These are phyloP conservation scores for Adoxophyes honmai DNA, from an alignment of 1,140 invertebrate genomes.

Conservation along the genomic window DNA sequence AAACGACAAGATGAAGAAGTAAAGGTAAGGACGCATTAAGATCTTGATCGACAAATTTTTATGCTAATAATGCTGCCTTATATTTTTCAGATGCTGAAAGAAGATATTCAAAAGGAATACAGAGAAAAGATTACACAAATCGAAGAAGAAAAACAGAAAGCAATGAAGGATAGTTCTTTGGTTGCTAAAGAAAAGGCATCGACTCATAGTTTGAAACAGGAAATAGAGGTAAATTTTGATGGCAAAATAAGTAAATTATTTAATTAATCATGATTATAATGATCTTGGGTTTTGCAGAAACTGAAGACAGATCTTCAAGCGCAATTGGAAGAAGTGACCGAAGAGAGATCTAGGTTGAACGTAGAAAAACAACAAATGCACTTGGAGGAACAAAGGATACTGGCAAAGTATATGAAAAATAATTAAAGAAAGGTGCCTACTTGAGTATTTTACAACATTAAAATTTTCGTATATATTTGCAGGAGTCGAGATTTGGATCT, in stretches of 20 bases:
- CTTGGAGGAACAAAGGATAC: constrained; percentile 62
- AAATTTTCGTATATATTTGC: constrained; percentile 14
- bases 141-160: constrained; percentile 57
- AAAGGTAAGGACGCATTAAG: constrained; percentile 35
- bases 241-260: too few relatives aligned
- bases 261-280: constrained; percentile 14
- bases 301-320: constrained; percentile 63
- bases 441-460: background rate
- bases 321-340: constrained; percentile 60
- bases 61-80: background rate
- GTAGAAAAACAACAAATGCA: constrained; percentile 64
- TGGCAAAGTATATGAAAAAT: constrained; percentile 48
- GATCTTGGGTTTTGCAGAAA: constrained; percentile 46
- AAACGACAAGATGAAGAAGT: constrained; percentile 70
- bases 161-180: constrained; percentile 46
- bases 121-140: constrained; percentile 59
- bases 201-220: constrained; percentile 55
- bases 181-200: constrained; percentile 63
- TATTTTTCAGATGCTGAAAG: constrained; percentile 48
- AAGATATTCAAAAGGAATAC: constrained; percentile 65
- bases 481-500: constrained; percentile 69
- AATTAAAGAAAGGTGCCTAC: background rate
- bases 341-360: constrained; percentile 57
- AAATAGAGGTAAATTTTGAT: constrained; percentile 58
- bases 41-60: background rate